Percentiles rank a stretch among this genome's conserved stretches.
Evolutionary conservation across 2,797 vertebrate species (phyloP).

Genomic region (Botia kubotai): DNA sequence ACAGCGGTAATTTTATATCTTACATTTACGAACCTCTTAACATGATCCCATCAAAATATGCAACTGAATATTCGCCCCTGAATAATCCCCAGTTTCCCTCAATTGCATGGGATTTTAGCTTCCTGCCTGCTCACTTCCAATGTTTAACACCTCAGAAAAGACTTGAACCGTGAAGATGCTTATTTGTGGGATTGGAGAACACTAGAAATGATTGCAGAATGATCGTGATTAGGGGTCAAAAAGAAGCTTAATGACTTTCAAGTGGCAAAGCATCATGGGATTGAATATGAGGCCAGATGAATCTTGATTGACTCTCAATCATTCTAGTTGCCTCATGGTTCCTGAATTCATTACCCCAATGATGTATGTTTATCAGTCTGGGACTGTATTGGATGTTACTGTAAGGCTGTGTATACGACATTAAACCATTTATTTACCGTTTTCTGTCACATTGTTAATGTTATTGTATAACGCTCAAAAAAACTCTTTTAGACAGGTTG

Average conservation of each 20-base stretch:
- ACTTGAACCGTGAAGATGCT: constrained; percentile 18
- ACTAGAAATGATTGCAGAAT: constrained; percentile 44
- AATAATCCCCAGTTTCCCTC: constrained; percentile 10
- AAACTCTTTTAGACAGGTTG: too few relatives aligned
- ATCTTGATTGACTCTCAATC: constrained; percentile 32
- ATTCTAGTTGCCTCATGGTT: constrained; percentile 12
- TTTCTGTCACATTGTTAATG: neutral
- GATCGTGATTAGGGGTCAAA: constrained; percentile 39
- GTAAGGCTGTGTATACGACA: neutral
- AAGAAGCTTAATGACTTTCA: constrained; percentile 37
- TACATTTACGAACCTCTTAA: neutral
- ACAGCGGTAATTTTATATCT: neutral
- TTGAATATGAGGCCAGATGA: constrained; percentile 35
- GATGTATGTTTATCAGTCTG: neutral
- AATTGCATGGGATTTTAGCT: constrained; percentile 2
- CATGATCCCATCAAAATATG: neutral
- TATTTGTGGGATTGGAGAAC: constrained; percentile 46
- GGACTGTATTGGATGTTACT: neutral
- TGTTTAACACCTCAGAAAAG: constrained; percentile 23
- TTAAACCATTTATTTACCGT: neutral
- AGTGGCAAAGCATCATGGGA: constrained; percentile 31
- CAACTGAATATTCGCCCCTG: neutral
- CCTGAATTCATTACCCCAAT: constrained; percentile 9
- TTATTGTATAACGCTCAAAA: neutral
- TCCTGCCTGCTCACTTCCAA: constrained; percentile 3